These are phyloP conservation scores for Corydoras sp. DNA, from an alignment of 2,113 vertebrate genomes.

Conservation along the genomic window DNA sequence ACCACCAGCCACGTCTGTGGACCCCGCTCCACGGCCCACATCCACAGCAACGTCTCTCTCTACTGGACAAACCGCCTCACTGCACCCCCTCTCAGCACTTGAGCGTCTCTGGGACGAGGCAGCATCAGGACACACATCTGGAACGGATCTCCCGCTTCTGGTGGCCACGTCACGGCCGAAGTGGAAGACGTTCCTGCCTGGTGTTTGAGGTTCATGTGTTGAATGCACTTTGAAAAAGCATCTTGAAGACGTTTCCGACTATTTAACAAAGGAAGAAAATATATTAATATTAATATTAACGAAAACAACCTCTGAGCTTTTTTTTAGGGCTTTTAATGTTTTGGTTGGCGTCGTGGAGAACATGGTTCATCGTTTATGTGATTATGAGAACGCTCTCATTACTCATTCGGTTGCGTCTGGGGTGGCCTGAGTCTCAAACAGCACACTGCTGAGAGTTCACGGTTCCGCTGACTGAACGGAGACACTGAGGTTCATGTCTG, in stretches of 20 bases:
- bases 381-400: too few species aligned
- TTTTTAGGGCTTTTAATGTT: too few species aligned
- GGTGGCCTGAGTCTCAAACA: too few species aligned
- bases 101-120: constrained; percentile 19
- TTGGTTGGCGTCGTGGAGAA: too few species aligned
- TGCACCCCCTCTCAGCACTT: neutral
- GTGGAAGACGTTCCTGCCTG: constrained; percentile 17
- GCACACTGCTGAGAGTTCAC: too few species aligned
- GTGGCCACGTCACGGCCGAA: constrained; percentile 34
- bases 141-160: constrained; percentile 37
- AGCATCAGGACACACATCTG: constrained; percentile 44
- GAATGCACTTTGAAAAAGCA: neutral
- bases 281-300: too few species aligned
- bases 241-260: neutral
- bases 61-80: constrained; percentile 18
- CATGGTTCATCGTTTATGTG: too few species aligned
- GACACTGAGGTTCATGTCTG: too few species aligned
- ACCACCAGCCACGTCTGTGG: neutral
- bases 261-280: neutral
- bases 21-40: neutral
- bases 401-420: too few species aligned
- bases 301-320: too few species aligned
- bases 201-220: constrained; percentile 4
- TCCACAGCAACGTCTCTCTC: constrained; percentile 30
- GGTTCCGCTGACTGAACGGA: too few species aligned